These are phyloP conservation scores for Druon quercuslanigerum DNA, from an alignment of 1,140 invertebrate species.

Conservation along the genomic window DNA sequence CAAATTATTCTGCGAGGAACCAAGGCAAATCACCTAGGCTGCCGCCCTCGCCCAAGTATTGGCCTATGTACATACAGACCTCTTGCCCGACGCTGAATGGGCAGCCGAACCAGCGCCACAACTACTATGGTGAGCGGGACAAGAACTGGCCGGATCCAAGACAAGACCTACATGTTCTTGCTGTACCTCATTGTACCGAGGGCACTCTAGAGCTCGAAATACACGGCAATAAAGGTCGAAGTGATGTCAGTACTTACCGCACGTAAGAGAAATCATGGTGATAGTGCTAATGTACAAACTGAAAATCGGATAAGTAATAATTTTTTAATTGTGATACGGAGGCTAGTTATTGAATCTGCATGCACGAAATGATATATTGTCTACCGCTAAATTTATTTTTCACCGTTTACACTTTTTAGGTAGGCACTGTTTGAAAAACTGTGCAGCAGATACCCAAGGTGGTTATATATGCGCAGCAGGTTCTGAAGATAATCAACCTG, in stretches of 20 bases:
- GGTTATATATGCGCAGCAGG: no score
- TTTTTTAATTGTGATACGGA: no score
- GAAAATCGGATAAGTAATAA: no score
- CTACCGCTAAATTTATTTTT: no score
- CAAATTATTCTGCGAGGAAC: neutral
- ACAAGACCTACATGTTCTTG: neutral
- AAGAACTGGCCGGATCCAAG: neutral
- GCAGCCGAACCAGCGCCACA: neutral
- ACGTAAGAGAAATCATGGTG: neutral
- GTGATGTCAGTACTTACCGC: neutral
- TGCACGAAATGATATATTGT: no score
- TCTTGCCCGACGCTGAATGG: neutral
- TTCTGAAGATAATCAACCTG: no score
- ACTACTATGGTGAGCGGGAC: neutral
- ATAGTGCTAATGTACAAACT: neutral
- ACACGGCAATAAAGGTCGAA: slow-evolving; percentile 2
- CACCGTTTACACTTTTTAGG: no score
- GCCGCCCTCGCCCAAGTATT: neutral
- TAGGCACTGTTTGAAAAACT: no score
- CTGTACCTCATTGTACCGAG: slow-evolving; percentile 15
- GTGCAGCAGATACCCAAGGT: no score
- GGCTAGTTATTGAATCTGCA: no score
- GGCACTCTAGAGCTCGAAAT: slow-evolving; percentile 10
- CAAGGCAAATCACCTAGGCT: neutral
- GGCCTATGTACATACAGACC: slow-evolving; percentile 16